Percentiles rank a stretch among this genome's conserved stretches.
These are phyloP conservation scores for Tricholauxania praeusta DNA, from an alignment of 2,888 invertebrate species.

Conservation along the genomic window DNA sequence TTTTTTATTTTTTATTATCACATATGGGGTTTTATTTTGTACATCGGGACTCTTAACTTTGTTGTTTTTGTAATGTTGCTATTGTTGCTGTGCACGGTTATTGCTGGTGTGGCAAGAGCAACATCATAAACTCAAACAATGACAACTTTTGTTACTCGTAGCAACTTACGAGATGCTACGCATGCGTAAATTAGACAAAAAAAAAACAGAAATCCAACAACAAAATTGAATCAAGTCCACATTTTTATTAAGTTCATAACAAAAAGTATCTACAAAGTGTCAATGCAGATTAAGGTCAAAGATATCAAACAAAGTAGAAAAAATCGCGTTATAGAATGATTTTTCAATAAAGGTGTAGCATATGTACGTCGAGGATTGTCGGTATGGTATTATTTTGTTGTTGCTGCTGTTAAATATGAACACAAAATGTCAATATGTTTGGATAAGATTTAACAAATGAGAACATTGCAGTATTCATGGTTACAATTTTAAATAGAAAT, in stretches of 20 bases:
- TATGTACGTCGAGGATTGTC: too few species aligned
- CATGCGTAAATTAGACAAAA: constrained; percentile 46
- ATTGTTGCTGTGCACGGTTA: background rate
- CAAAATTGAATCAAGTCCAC: constrained; percentile 46
- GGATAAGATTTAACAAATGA: too few species aligned
- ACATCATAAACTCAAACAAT: constrained; percentile 10
- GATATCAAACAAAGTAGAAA: constrained; percentile 49
- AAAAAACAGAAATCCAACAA: background rate
- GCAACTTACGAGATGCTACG: constrained; percentile 25
- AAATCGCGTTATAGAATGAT: constrained; percentile 25
- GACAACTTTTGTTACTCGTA: constrained; percentile 1
- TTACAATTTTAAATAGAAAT: too few species aligned
- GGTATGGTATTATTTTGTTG: too few species aligned
- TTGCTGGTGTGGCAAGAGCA: constrained; percentile 1
- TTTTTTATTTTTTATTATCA: constrained; percentile 19
- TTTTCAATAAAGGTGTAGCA: constrained; percentile 2
- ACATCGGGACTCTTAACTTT: background rate
- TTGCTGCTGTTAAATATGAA: too few species aligned
- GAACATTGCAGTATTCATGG: too few species aligned
- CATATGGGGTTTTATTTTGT: constrained; percentile 14
- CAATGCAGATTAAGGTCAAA: constrained; percentile 61
- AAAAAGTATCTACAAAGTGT: constrained; percentile 49
- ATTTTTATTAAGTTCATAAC: constrained; percentile 39
- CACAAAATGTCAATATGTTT: too few species aligned
- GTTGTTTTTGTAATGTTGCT: background rate